Evolutionary conservation across 2,113 vertebrate genomes (phyloP), one percentile per base, ranked within the genome.

Genomic region (Ascaphus truei): DNA sequence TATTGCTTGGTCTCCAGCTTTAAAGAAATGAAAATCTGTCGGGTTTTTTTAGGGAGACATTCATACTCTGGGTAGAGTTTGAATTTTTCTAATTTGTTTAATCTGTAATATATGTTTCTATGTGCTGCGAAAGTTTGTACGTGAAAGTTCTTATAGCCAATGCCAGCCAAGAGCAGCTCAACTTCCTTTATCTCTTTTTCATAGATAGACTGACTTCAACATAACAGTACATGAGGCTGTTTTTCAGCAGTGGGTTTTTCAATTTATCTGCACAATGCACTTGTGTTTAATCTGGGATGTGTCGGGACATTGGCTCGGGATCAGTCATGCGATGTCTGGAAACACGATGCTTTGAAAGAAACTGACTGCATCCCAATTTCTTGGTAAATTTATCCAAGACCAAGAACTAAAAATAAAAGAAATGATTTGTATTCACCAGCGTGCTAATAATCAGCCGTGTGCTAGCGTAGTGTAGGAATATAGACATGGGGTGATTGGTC

Each of bases 241-340:
- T 22, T 76, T 79, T 68, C 72, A 62, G 72, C 73, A 74, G 71
- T 3, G 73, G 74, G 41, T 62, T 45, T 75, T 76, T 33, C 66
- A 33, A 60, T 77, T 72, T 79, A 77, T 79, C 77, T 80, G 53
- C 62, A 67, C 62, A 60, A 71, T 81, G 75, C 79, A 77, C 72
- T 78, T 16, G 75, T 60, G 68, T 68, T 65, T 69, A 71, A 74
- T 72, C 75, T 72, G 73, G 75, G 23, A 55, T 41, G 60, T 0
- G 27, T n/a, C n/a, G 64, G 71, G 75, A 25, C 7, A 0, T 10
- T 3, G 36, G 43, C 57, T 20, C 15, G 16, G 12, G 65, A 58
- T 62, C 4, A 7, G 13, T 37, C 0, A 0, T 13, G 60, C 48
- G 22, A 55, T n/a, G 31, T 18, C 43, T 8, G 1, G 39, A 56